Evolutionary conservation across 2,888 invertebrate species (phyloP), one percentile per base, ranked within the genome.

Genomic region (Dendrolimus pini): DNA sequence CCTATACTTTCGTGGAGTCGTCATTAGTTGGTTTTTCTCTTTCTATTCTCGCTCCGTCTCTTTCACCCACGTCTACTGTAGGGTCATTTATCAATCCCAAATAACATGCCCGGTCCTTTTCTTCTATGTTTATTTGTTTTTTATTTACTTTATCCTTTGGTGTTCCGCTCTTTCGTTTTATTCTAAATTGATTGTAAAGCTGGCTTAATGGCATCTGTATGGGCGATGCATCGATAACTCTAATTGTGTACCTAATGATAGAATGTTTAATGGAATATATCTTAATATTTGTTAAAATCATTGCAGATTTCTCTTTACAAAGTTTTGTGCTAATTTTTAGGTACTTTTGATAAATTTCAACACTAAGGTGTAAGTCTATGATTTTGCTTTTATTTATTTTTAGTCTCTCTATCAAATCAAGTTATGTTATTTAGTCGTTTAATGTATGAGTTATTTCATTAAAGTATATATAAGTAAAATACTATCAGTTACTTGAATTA

Each of bases 41-140:
- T 62, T 85, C 76, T 70, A 59, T 64, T 70, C 83, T 80, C 85
- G 85, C 82, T 85, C 69, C 68, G 70, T 86, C 81, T 75, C 72
- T 62, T 67, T 89, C 82, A 58, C 75, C 67, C 86, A 75, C 87
- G 75, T 82, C 88, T 86, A 78, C 77, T 47, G 84, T 83, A 80
- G 82, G 84, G 80, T 85, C 84, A 90, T 90, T 90, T 90, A 90
- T 90, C 90, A 89, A 90, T 87, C 85, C 90, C 85, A 89, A 90
- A 89, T 89, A 90, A 89, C 89, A 88, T 89, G 83, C 83, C 85
- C 84, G 85, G 85, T 76, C 80, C 83, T 84, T 89, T 88, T 85
- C 82, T 82, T 77, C 77, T 82, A 70, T 82, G 83, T 87, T 85
- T 89, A 77, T 89, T 89, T 88, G 75, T 88, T 88, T 88, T 89